Evolutionary conservation across 1,140 invertebrate species (phyloP).

Genomic region (Papilio dardanus): DNA sequence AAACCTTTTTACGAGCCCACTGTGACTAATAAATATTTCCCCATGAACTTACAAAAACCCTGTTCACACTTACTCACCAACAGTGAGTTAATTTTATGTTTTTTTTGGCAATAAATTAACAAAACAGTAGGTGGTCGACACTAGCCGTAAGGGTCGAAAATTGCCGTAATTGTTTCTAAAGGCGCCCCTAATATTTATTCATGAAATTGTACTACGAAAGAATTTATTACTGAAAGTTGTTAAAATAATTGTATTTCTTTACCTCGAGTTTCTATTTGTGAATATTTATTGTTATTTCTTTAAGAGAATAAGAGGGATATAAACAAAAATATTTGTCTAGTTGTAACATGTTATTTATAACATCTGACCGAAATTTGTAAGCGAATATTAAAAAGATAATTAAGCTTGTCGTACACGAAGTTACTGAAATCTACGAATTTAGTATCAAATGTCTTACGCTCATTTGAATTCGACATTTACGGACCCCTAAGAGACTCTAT

Average conservation of each 20-base stretch:
- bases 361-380: no score
- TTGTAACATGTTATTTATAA: no score
- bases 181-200: neutral
- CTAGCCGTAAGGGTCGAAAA: neutral
- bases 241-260: neutral
- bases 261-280: neutral
- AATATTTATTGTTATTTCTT: neutral
- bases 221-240: neutral
- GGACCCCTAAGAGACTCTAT: no score
- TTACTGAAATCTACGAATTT: no score
- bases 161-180: slow-evolving; percentile 13
- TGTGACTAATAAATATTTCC: slow-evolving; percentile 8
- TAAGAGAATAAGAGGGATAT: no score
- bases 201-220: neutral
- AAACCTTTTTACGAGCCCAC: neutral
- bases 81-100: neutral
- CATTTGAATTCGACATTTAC: no score
- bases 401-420: no score
- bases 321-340: no score
- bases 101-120: slow-evolving; percentile 3
- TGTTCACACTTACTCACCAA: slow-evolving; percentile 1
- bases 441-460: no score
- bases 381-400: no score
- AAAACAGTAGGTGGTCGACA: slow-evolving; percentile 5
- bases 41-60: neutral